Evolutionary conservation across 1,140 invertebrate genomes (phyloP).

Genomic region (Aphis craccivora): DNA sequence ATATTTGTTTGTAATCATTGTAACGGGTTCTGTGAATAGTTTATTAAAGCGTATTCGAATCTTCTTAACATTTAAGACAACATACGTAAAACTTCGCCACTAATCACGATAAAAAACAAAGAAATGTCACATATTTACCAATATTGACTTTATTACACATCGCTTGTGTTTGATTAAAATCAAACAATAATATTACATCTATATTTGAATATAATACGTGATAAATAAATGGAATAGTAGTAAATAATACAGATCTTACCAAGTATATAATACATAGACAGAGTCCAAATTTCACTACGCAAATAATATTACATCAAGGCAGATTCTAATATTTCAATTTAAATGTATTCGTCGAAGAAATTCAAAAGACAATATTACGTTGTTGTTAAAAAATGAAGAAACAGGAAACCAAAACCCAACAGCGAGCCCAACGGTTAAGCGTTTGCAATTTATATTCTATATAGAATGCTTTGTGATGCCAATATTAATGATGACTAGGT

Average conservation of each 20-base stretch:
- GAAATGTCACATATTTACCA: no score
- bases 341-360: neutral
- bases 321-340: neutral
- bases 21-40: neutral
- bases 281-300: neutral
- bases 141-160: no score
- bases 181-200: no score
- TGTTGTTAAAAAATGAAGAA: neutral
- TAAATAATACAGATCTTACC: neutral
- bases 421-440: neutral
- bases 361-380: neutral
- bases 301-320: neutral
- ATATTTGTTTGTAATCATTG: neutral
- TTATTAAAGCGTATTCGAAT: neutral
- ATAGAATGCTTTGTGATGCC: neutral
- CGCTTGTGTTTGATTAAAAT: no score
- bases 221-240: neutral
- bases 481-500: no score
- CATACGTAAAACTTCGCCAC: neutral
- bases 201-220: no score
- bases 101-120: no score
- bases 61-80: neutral
- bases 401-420: neutral
- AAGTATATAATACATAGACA: neutral
- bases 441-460: neutral